phyloP scores from a whole-genome alignment of 1,140 invertebrate genomes.

The Hycleus cichorii region DNA sequence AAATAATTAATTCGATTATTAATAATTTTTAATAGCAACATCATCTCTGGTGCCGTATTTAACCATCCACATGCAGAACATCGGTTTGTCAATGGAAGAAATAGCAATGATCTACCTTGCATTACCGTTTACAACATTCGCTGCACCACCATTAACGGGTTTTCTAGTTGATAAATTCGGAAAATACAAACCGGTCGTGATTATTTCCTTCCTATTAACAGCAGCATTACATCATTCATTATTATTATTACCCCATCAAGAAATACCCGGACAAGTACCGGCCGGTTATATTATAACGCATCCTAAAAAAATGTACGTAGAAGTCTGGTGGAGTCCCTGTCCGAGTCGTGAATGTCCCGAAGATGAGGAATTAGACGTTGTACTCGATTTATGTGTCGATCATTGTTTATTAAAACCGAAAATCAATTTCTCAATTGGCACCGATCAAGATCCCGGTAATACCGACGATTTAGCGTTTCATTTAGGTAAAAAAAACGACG shows the following conservation, averaged over 20 bases:
- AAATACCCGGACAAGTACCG: slow-evolving; percentile 62
- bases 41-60: slow-evolving; percentile 74
- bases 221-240: slow-evolving; percentile 65
- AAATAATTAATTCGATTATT: not conserved
- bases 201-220: slow-evolving; percentile 63
- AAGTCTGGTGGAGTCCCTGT: slow-evolving; percentile 74
- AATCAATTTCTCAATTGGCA: slow-evolving; percentile 1
- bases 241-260: slow-evolving; percentile 64
- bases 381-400: slow-evolving; percentile 59
- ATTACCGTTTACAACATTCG: slow-evolving; percentile 70
- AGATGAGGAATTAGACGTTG: slow-evolving; percentile 61
- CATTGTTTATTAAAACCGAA: slow-evolving; percentile 50
- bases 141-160: slow-evolving; percentile 70
- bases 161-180: slow-evolving; percentile 75
- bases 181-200: slow-evolving; percentile 70
- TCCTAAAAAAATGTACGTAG: slow-evolving; percentile 56
- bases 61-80: slow-evolving; percentile 80
- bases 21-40: slow-evolving; percentile 51
- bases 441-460: slow-evolving; percentile 36
- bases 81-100: slow-evolving; percentile 75
- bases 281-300: slow-evolving; percentile 64
- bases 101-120: slow-evolving; percentile 77
- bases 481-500: slow-evolving; percentile 40
- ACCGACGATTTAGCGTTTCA: slow-evolving; percentile 47
- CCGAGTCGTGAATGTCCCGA: slow-evolving; percentile 66